A percentile compares a stretch with the other conserved stretches of the same genome.
Conservation (phyloP, 2,797 vertebrate species). For the Pseudotriccus pelzelni region DNA sequence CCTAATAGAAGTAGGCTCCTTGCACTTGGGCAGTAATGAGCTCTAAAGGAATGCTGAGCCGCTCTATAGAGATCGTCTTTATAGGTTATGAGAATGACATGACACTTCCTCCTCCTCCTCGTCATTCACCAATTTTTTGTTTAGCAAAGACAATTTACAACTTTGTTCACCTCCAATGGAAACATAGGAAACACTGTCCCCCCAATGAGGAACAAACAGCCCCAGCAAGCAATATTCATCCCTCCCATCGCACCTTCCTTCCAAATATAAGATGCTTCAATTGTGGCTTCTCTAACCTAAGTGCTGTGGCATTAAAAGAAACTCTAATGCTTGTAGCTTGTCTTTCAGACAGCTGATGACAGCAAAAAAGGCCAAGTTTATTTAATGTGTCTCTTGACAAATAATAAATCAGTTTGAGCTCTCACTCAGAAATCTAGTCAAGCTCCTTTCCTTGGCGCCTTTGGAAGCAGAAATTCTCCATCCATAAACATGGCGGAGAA, state of each 20-base stretch:
- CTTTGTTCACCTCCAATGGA: not conserved
- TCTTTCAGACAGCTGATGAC: slow-evolving; percentile 42
- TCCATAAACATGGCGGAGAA: not conserved
- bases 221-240: not conserved
- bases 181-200: not conserved
- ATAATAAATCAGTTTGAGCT: slow-evolving; percentile 38
- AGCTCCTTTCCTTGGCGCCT: not conserved
- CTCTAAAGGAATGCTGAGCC: not conserved
- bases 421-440: slow-evolving; percentile 8
- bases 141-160: not conserved
- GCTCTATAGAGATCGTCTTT: not conserved
- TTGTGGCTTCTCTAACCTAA: not conserved
- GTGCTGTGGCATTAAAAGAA: slow-evolving; percentile 21
- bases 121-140: not conserved
- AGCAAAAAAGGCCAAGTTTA: slow-evolving; percentile 49
- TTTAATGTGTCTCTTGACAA: slow-evolving; percentile 53
- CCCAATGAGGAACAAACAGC: not conserved
- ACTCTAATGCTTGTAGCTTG: not conserved
- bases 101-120: not conserved
- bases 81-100: not conserved
- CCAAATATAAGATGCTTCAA: not conserved
- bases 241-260: not conserved
- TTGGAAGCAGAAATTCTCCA: slow-evolving; percentile 21
- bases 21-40: not conserved
- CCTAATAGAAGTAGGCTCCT: not conserved